Evolutionary conservation across 2,113 vertebrate genomes (phyloP), one percentile per base, ranked within the genome.

Genomic region (Tenebrosternarchus preto): DNA sequence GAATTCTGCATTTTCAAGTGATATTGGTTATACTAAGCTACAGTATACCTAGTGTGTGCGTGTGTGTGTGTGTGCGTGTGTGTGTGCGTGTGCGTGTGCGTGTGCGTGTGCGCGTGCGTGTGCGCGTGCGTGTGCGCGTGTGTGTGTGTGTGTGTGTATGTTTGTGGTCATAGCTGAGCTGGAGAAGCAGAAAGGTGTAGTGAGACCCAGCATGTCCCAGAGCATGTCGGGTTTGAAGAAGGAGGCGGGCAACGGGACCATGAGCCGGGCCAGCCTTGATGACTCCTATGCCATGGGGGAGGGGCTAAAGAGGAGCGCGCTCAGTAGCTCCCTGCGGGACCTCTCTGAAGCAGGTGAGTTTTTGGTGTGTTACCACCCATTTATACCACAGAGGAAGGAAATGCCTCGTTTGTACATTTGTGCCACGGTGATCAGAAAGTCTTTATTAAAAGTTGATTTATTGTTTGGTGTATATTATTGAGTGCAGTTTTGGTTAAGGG

Each of bases 131-230:
- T n/a, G n/a, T n/a, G n/a, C n/a, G n/a, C n/a, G n/a, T n/a, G n/a
- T n/a, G n/a, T n/a, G 43, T 12, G 2, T 15, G 7, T 15, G 43
- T 9, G 81, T 59, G 20, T 80, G 6, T 46, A 12, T 63, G 11
- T 66, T 83, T 68, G 4, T 53, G n/a, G 81, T 73, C 78, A 63
- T 93, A 99, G 98, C 97, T 5, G 98, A 99, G 89, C 92, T 99
- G 53, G 97, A 99, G 90, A 99, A 99, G 82, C 98, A 99, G 94
- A 99, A 99, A 83, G 98, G 98, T 0, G 93, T 98, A 29, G 95
- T 98, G 43, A 92, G 97, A 43, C 95, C 96, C 84, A 96, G 96
- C 90, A 96, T 97, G 92, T 97, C 96, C 50, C 98, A 98, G 86
- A 96, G 96, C 89, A 94, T 84, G 77, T 92, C 96, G 53, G 96